These are phyloP conservation scores for Hemicentrotus pulcherrimus DNA, from an alignment of 35 echinoderm and acorn worm species.

Conservation along the genomic window DNA sequence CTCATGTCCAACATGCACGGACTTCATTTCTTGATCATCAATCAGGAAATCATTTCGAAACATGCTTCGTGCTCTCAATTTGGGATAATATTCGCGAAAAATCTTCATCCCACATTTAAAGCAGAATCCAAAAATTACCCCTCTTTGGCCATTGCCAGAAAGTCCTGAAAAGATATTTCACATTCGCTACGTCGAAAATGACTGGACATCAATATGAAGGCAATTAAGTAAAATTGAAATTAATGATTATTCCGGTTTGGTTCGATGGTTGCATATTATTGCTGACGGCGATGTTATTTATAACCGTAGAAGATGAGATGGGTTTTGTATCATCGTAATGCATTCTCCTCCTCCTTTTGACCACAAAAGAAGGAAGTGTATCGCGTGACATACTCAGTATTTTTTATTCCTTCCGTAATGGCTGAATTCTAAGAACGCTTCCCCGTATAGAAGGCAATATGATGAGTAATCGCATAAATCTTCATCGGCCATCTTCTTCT, in stretches of 20 bases:
- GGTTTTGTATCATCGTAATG: background rate
- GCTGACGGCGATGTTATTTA: background rate
- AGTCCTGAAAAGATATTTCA: background rate
- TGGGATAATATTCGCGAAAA: background rate
- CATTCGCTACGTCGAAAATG: background rate
- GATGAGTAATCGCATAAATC: too few relatives aligned
- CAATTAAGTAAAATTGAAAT: background rate
- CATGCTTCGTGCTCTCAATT: background rate
- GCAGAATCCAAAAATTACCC: background rate
- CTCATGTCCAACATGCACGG: background rate
- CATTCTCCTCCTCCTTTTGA: background rate
- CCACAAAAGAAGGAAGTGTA: background rate
- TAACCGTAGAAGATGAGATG: background rate
- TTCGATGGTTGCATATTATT: background rate
- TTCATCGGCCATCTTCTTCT: too few relatives aligned
- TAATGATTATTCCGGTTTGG: background rate
- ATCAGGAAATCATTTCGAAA: background rate
- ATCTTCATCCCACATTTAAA: background rate
- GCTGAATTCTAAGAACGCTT: background rate
- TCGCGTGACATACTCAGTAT: background rate
- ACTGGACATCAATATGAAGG: background rate
- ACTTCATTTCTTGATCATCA: background rate
- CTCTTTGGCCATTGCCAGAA: background rate
- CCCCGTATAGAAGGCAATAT: too few relatives aligned
- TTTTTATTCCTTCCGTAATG: background rate